Conservation (phyloP, 2,888 invertebrate genomes). For the Torymus aiolomorphi region DNA sequence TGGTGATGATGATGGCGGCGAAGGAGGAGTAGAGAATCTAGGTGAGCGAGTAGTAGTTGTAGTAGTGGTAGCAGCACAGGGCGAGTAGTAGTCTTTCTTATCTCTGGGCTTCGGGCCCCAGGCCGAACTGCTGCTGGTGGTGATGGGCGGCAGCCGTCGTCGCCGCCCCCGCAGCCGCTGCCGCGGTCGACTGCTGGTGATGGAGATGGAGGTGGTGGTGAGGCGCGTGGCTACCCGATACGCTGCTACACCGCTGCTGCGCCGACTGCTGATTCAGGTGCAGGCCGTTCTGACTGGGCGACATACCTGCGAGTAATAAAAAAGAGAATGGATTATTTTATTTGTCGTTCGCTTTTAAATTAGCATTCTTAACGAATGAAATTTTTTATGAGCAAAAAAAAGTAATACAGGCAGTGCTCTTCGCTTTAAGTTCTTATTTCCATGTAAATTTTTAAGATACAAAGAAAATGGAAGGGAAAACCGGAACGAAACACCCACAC, state of each 20-base stretch:
- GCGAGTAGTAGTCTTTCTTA: constrained; percentile 67
- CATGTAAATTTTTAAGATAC: too few relatives aligned
- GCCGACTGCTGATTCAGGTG: constrained; percentile 62
- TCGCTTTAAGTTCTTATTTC: too few relatives aligned
- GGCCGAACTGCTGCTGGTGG: constrained; percentile 71
- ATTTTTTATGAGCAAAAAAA: not conserved
- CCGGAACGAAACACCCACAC: too few relatives aligned
- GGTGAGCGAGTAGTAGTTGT: not conserved
- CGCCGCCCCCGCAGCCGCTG: constrained; percentile 43
- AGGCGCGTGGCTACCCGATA: constrained; percentile 73
- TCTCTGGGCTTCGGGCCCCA: constrained; percentile 74
- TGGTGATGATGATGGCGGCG: not conserved
- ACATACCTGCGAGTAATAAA: constrained; percentile 71
- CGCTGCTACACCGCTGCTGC: constrained; percentile 62
- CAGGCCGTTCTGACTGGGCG: constrained; percentile 74
- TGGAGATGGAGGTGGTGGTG: constrained; percentile 68
- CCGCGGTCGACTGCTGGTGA: constrained; percentile 62
- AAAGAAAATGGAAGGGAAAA: too few relatives aligned
- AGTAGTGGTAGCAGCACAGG: constrained; percentile 2
- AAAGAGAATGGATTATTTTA: constrained; percentile 4
- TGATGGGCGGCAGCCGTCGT: too few relatives aligned
- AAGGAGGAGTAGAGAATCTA: not conserved
- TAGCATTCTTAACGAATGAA: not conserved
- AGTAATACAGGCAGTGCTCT: too few relatives aligned
- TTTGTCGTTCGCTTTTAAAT: not conserved